These are phyloP conservation scores for Aphaenogaster rudis DNA, from an alignment of 1,140 invertebrate species.

Conservation along the genomic window DNA sequence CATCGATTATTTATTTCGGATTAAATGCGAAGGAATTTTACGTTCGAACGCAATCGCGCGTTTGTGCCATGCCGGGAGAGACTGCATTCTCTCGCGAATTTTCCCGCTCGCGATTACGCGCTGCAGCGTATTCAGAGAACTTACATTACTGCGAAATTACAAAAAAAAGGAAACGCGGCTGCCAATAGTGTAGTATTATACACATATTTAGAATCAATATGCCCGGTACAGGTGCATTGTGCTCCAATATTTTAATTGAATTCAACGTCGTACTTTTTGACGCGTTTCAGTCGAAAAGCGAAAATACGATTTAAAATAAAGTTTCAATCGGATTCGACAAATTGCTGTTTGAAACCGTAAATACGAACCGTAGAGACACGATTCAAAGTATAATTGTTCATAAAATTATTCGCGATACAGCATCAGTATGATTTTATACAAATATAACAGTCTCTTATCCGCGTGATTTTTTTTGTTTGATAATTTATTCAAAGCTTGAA, in stretches of 20 bases:
- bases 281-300: not conserved
- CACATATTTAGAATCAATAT: not conserved
- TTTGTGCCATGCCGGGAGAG: not conserved
- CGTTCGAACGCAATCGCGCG: slow-evolving; percentile 19
- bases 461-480: not conserved
- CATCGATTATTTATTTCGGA: slow-evolving; percentile 52
- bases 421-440: not conserved
- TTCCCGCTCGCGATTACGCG: slow-evolving; percentile 3
- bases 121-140: not conserved
- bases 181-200: not conserved
- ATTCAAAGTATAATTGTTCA: not conserved
- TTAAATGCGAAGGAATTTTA: slow-evolving; percentile 50
- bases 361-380: not conserved
- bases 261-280: not conserved
- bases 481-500: not conserved
- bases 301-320: slow-evolving; percentile 8
- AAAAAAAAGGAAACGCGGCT: not conserved
- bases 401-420: slow-evolving; percentile 5
- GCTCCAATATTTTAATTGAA: not conserved
- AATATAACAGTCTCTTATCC: not conserved
- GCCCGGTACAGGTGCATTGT: not conserved
- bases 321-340: not conserved
- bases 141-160: slow-evolving; percentile 11
- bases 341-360: slow-evolving; percentile 10
- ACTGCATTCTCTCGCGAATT: slow-evolving; percentile 22